Evolutionary conservation across 2,888 invertebrate genomes (phyloP).

Genomic region (Entomobrya multifasciata): DNA sequence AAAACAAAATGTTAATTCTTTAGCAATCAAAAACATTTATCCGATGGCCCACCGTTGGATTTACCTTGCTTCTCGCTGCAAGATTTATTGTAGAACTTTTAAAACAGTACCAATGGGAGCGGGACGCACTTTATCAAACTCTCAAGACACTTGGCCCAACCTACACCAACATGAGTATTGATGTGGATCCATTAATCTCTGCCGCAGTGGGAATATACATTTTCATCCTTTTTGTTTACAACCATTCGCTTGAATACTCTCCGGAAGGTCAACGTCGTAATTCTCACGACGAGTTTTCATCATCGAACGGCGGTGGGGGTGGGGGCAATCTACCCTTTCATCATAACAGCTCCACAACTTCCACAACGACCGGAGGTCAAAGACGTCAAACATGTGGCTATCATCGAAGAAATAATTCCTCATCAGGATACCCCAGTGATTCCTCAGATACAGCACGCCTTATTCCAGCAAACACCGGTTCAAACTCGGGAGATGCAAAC

Average conservation of each 20-base stretch:
- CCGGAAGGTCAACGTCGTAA: conserved; percentile 56
- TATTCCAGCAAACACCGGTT: conserved; percentile 52
- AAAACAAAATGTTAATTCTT: too few relatives aligned
- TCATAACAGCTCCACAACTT: conserved; percentile 36
- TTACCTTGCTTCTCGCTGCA: conserved; percentile 67
- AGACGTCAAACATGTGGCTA: conserved; percentile 33
- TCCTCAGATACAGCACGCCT: conserved; percentile 70
- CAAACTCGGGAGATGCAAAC: conserved; percentile 67
- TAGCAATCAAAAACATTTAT: conserved; percentile 72
- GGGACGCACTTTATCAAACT: conserved; percentile 65
- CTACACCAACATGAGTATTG: conserved; percentile 68
- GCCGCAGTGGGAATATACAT: conserved; percentile 72
- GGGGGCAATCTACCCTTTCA: conserved; percentile 49
- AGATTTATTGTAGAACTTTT: conserved; percentile 66
- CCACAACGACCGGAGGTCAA: conserved; percentile 12
- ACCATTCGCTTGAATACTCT: conserved; percentile 70
- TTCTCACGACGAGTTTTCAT: conserved; percentile 33
- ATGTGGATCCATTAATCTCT: conserved; percentile 68
- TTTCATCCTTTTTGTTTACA: conserved; percentile 72
- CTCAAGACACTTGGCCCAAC: conserved; percentile 62
- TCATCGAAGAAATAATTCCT: conserved; percentile 59
- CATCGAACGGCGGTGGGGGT: neutral
- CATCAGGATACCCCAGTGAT: conserved; percentile 60
- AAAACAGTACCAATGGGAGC: conserved; percentile 69
- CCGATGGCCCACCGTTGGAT: conserved; percentile 70